Conservation (phyloP, 2,888 invertebrate species). For the Carcina quercana region DNA sequence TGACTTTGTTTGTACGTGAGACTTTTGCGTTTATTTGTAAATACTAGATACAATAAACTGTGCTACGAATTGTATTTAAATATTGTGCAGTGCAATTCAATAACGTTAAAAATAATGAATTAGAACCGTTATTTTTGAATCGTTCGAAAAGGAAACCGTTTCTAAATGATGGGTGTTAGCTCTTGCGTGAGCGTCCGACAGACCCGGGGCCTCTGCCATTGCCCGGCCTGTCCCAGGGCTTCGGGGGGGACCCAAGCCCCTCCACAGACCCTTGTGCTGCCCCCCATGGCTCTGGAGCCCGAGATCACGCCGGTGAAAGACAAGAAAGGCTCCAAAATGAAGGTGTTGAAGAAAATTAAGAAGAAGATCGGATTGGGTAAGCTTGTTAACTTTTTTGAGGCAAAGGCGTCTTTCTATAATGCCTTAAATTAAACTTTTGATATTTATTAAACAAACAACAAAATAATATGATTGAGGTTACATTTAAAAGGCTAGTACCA, state of each 20-base stretch:
- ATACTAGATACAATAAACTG: not conserved
- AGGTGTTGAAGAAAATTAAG: conserved; percentile 92
- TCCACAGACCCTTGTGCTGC: conserved; percentile 60
- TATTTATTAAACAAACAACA: too few species aligned
- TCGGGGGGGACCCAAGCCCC: conserved; percentile 52
- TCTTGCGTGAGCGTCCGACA: conserved; percentile 74
- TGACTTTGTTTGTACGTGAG: not conserved
- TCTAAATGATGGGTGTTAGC: conserved; percentile 70
- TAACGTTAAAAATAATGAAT: not conserved
- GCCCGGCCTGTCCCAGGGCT: conserved; percentile 66
- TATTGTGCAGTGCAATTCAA: not conserved
- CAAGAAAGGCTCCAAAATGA: conserved; percentile 82
- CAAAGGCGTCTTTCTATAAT: too few species aligned
- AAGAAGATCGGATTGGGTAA: conserved; percentile 91
- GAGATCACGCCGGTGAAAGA: conserved; percentile 63
- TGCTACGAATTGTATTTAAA: not conserved
- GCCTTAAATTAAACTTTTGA: too few species aligned
- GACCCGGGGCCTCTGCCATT: conserved; percentile 72
- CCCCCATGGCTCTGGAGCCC: conserved; percentile 62
- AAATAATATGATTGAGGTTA: too few species aligned
- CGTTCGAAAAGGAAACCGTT: conserved; percentile 1
- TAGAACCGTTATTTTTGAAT: not conserved
- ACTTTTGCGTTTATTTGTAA: not conserved
- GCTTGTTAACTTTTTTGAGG: too few species aligned
- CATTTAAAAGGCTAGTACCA: too few species aligned